Conservation (phyloP, 2,888 invertebrate species). For the Pollenia amentaria region DNA sequence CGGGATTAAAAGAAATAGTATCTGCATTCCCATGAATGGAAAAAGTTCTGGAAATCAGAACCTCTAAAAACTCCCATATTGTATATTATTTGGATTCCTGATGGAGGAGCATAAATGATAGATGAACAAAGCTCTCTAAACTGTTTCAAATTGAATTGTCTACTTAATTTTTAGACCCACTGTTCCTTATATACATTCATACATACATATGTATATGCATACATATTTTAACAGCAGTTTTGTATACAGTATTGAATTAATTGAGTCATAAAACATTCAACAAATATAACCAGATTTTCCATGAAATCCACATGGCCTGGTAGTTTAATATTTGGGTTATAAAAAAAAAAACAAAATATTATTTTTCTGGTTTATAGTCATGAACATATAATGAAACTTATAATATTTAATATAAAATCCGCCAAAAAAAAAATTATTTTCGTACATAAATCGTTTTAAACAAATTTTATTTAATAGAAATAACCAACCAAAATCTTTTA, state of each 20-base stretch:
- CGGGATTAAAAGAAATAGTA: too few relatives aligned
- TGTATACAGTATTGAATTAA: conserved; percentile 60
- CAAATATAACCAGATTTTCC: conserved; percentile 74
- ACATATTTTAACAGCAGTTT: background rate
- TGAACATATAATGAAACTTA: conserved; percentile 31
- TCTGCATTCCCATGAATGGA: too few relatives aligned
- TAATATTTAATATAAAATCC: background rate
- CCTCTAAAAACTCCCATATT: too few relatives aligned
- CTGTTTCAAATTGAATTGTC: too few relatives aligned
- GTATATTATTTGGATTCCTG: too few relatives aligned
- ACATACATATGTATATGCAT: background rate
- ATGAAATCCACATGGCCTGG: conserved; percentile 64
- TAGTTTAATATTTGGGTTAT: conserved; percentile 44
- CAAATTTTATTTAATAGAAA: background rate
- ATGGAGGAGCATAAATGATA: too few relatives aligned
- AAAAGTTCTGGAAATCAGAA: too few relatives aligned
- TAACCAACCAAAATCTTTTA: background rate
- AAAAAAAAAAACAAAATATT: conserved; percentile 60
- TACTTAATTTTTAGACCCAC: conserved; percentile 1
- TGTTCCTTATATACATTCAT: background rate
- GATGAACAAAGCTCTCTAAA: too few relatives aligned
- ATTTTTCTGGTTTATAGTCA: conserved; percentile 50
- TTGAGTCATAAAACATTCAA: conserved; percentile 74
- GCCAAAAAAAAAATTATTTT: background rate
- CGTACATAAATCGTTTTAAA: conserved; percentile 6